Evolutionary conservation across 30 jellyfish, hydroid and myxozoan genomes (phyloP).

Genomic region (Turritopsis dohrnii): DNA sequence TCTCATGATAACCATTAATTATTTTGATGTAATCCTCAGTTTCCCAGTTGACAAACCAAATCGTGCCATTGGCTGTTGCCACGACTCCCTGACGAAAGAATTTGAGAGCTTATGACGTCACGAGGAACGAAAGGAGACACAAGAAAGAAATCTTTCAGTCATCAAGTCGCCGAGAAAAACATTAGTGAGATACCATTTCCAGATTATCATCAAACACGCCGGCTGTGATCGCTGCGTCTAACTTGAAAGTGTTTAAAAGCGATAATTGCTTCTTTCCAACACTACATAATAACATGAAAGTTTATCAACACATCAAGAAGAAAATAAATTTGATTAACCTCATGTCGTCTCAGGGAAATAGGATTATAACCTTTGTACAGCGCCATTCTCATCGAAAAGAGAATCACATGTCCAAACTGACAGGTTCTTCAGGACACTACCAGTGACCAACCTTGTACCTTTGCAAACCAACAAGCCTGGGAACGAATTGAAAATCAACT

Average conservation of each 20-base stretch:
- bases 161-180: background rate
- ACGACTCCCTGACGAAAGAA: constrained; percentile 55
- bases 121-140: too few relatives aligned
- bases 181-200: constrained; percentile 30
- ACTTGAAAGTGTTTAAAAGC: background rate
- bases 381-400: background rate
- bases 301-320: too few relatives aligned
- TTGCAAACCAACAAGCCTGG: background rate
- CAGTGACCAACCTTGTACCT: constrained; percentile 53
- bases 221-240: constrained; percentile 60
- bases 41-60: constrained; percentile 84
- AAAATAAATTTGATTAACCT: too few relatives aligned
- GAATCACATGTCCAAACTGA: constrained; percentile 69
- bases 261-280: background rate
- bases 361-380: background rate
- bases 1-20: constrained; percentile 67
- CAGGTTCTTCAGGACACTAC: constrained; percentile 61
- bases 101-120: background rate
- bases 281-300: background rate
- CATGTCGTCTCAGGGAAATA: background rate
- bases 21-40: constrained; percentile 53
- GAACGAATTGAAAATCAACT: background rate
- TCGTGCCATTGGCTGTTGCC: constrained; percentile 80
- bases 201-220: constrained; percentile 57
- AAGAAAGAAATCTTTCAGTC: too few relatives aligned